A percentile compares a stretch with the other conserved stretches of the same genome.
Evolutionary conservation across 2,888 invertebrate species (phyloP).

Genomic region (Acronicta psi): DNA sequence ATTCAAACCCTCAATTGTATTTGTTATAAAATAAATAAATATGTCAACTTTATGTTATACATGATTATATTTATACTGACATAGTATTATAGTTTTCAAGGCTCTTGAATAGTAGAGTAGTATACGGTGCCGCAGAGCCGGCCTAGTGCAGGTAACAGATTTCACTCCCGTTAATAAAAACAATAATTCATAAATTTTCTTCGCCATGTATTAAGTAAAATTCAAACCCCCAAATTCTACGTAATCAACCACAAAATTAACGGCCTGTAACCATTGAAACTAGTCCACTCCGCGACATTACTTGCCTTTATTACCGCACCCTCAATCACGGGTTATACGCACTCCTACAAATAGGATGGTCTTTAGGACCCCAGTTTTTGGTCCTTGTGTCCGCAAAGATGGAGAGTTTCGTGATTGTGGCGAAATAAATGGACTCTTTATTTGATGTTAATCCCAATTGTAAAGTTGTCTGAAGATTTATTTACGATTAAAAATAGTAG

Average conservation of each 20-base stretch:
- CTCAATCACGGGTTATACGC: slow-evolving; percentile 44
- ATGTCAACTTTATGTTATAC: too few species aligned
- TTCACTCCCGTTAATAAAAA: too few species aligned
- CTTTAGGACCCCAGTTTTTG: slow-evolving; percentile 23
- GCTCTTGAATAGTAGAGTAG: too few species aligned
- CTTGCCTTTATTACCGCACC: slow-evolving; percentile 40
- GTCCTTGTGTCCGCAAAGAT: slow-evolving; percentile 22
- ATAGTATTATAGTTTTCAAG: too few species aligned
- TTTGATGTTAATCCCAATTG: slow-evolving; percentile 35
- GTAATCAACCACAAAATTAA: slow-evolving; percentile 40
- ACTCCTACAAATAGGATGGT: slow-evolving; percentile 32
- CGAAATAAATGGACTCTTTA: slow-evolving; percentile 23
- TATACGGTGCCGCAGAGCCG: too few species aligned
- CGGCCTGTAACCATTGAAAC: slow-evolving; percentile 25
- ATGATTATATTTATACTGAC: too few species aligned
- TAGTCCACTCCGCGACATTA: slow-evolving; percentile 37
- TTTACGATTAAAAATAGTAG: neutral
- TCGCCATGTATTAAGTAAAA: neutral
- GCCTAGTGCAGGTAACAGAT: too few species aligned
- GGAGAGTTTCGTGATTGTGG: slow-evolving; percentile 21
- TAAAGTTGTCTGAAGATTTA: slow-evolving; percentile 13
- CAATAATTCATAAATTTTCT: too few species aligned
- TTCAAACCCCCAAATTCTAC: slow-evolving; percentile 4
- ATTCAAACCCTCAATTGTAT: too few species aligned
- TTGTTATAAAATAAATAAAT: too few species aligned